Conservation (phyloP, 2,797 vertebrate genomes). For the Bradypus variegatus region DNA sequence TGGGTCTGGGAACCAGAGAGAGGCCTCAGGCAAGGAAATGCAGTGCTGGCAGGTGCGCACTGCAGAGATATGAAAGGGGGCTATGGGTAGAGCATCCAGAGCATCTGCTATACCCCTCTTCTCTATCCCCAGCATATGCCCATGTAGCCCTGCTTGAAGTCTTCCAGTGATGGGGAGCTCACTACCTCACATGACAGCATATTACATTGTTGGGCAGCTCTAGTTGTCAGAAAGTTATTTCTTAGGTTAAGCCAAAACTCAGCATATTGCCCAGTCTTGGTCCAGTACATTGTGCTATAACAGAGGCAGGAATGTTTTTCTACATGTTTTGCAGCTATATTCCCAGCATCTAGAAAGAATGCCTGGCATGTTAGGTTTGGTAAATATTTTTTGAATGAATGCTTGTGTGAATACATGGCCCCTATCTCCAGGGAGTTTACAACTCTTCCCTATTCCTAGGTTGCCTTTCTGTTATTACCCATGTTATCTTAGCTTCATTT, state of each 20-base stretch:
- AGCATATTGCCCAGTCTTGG: neutral
- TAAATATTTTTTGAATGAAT: neutral
- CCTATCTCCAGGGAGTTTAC: neutral
- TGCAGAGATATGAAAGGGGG: neutral
- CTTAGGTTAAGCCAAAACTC: neutral
- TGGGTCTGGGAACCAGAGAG: neutral
- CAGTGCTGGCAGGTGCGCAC: neutral
- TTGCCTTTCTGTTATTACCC: neutral
- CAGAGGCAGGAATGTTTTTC: neutral
- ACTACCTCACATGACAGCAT: neutral
- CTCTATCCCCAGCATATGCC: neutral
- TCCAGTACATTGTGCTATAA: neutral
- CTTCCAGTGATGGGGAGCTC: neutral
- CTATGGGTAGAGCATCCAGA: rapidly evolving
- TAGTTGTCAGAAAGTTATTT: neutral
- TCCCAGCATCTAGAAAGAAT: neutral
- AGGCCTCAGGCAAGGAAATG: neutral
- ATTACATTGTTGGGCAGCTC: neutral
- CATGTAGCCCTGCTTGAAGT: neutral
- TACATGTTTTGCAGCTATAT: neutral
- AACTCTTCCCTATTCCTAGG: neutral
- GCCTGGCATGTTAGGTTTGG: neutral
- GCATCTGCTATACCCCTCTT: neutral
- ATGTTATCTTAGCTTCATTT: no score
- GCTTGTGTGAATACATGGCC: rapidly evolving